Evolutionary conservation across 37 sponge, comb jelly and placozoan genomes (phyloP), one percentile per base, ranked within the genome.

Genomic region (Diacarnus erythraeanus): DNA sequence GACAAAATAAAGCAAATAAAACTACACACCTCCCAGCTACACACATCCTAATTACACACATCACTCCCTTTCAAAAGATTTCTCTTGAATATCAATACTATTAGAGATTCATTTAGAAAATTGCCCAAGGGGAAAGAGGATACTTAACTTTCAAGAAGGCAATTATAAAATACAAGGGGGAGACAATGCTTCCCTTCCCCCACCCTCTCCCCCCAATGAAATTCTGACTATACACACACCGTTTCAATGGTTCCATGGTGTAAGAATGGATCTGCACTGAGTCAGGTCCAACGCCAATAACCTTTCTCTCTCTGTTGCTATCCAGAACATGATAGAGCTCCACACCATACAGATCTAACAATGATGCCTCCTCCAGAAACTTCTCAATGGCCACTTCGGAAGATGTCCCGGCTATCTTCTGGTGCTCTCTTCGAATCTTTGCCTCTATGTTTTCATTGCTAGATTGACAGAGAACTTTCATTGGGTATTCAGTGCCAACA

Each of bases 241-340:
- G 70, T 33, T 83, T 76, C 37, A 67, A 9, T 18, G 57, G 67
- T 3, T 82, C 83, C 89, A 82, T 77, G 43, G 51, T n/a, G 0
- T 58, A 15, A 20, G 79, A 76, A 57, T 76, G 72, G 36, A 87
- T 56, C 27, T 70, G 61, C n/a, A 91, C 86, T 39, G 41, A 33
- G 54, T 78, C 74, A 0, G 92, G 92, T 1, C 92, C 92, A 23
- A 91, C 92, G 0, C 80, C 84, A 26, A 87, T 69, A 36, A 77
- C 70, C 60, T 74, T 31, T 2, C 64, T 43, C 5, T n/a, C 41
- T 35, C 69, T 41, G 31, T 77, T 51, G 0, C 68, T 51, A 22
- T 77, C 69, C 33, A 56, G 21, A 2, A 80, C 84, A 1, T 59
- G 65, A 31, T 91, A 79, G 61, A 80, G 18, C 74, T 87, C 92